Percentiles rank a stretch among this genome's conserved stretches.
Evolutionary conservation across 2,797 vertebrate genomes (phyloP).

Genomic region (Eospalax fontanierii): DNA sequence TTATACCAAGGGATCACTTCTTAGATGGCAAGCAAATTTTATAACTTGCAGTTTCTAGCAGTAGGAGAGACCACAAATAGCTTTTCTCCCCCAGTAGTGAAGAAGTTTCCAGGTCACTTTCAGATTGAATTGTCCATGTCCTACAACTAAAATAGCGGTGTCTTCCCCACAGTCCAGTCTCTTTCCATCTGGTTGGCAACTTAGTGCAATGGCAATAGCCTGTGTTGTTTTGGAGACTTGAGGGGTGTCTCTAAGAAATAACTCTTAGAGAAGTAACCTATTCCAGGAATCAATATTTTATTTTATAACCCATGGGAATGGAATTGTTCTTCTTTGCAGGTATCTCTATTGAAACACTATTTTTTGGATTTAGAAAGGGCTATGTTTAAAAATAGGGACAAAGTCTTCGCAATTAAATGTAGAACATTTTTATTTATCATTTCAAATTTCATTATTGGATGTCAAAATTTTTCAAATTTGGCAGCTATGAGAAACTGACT

Average conservation of each 20-base stretch:
- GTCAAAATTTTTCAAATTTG: background rate
- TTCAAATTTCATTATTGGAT: conserved; percentile 61
- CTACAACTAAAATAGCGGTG: background rate
- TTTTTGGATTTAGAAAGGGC: conserved; percentile 23
- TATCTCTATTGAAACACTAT: background rate
- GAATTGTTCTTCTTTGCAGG: background rate
- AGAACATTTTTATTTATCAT: background rate
- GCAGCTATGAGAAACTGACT: background rate
- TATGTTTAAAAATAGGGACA: background rate
- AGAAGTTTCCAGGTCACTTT: background rate
- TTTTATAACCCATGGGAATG: no score
- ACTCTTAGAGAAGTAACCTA: background rate
- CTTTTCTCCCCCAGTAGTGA: background rate
- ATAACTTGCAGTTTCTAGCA: background rate
- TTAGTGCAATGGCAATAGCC: background rate
- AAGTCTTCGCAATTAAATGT: background rate
- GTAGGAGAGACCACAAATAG: background rate
- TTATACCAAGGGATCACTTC: background rate
- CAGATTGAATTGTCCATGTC: background rate
- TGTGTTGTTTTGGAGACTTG: background rate
- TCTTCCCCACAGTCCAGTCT: background rate
- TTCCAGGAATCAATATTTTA: background rate
- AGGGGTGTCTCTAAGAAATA: background rate
- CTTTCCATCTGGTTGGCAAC: background rate
- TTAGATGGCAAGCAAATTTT: background rate